Percentiles rank a stretch among this genome's conserved stretches.
phyloP scores from a whole-genome alignment of 2,113 vertebrate species.

The Butorides virescens region DNA sequence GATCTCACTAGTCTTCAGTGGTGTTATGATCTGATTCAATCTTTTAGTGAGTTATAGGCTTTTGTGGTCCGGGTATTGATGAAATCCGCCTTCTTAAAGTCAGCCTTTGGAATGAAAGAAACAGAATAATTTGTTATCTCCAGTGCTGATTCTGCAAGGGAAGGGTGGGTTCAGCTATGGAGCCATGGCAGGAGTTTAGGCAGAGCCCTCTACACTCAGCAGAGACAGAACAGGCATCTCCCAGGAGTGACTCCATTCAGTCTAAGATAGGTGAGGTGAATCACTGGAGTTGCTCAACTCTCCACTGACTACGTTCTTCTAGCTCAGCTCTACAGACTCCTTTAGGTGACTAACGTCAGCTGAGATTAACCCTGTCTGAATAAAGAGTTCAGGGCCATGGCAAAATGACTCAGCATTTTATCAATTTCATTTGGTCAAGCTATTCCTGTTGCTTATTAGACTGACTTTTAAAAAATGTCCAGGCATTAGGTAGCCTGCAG shows the following conservation, averaged over 20 bases:
- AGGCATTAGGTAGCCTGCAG: not conserved
- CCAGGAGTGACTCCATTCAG: not conserved
- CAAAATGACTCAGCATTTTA: not conserved
- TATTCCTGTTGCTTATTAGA: not conserved
- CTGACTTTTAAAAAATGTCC: not conserved
- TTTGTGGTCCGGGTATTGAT: slow-evolving; percentile 84
- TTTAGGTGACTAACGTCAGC: not conserved
- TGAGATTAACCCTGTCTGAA: not conserved
- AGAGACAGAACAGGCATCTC: not conserved
- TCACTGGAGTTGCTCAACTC: not conserved
- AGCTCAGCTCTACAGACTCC: not conserved
- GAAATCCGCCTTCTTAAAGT: slow-evolving; percentile 88
- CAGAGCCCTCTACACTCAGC: not conserved
- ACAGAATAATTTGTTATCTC: not conserved
- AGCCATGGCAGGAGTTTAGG: not conserved
- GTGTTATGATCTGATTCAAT: slow-evolving; percentile 35
- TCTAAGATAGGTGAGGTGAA: not conserved
- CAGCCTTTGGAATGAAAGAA: slow-evolving; percentile 74
- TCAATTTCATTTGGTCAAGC: not conserved
- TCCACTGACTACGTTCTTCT: not conserved
- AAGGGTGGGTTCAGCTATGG: not conserved
- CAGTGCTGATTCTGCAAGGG: not conserved
- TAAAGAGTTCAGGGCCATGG: not conserved
- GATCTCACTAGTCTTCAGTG: not conserved
- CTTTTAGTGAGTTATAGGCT: slow-evolving; percentile 79